phyloP scores from a whole-genome alignment of 2,113 vertebrate species.

The Equus przewalskii region DNA sequence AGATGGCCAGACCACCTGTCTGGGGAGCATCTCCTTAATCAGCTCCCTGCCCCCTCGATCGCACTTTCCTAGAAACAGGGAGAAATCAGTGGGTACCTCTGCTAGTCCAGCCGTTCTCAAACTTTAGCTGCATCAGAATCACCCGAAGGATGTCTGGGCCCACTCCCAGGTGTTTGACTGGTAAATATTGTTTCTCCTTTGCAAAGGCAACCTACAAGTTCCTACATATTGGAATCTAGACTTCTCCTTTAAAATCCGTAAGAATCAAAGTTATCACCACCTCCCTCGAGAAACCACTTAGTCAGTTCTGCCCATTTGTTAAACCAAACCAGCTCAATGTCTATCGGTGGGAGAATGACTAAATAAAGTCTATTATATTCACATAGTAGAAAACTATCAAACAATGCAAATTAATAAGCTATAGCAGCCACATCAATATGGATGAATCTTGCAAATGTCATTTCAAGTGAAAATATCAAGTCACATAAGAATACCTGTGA shows the following conservation, averaged over 20 bases:
- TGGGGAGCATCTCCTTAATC: not conserved
- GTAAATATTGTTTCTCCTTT: not conserved
- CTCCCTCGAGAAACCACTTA: not conserved
- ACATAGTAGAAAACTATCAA: not conserved
- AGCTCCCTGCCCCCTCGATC: not conserved
- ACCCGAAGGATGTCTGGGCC: not conserved
- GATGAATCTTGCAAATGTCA: not conserved
- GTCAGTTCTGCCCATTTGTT: not conserved
- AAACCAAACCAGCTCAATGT: not conserved
- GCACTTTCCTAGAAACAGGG: not conserved
- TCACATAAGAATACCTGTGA: not conserved
- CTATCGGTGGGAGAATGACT: not conserved
- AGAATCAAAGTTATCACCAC: not conserved
- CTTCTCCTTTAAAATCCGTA: not conserved
- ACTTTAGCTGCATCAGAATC: not conserved
- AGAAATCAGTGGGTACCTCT: not conserved
- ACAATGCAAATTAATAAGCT: conserved; percentile 33
- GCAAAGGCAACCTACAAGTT: not conserved
- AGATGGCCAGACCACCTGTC: not conserved
- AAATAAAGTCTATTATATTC: not conserved
- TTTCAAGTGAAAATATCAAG: conserved; percentile 53
- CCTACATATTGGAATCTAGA: not conserved
- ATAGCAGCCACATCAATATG: not conserved
- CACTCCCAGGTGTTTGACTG: accelerated
- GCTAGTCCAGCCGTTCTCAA: not conserved